Percentiles rank a stretch among this genome's conserved stretches.
These are phyloP conservation scores for Corydoras maculifer DNA, from an alignment of 2,113 vertebrate species.

Conservation along the genomic window DNA sequence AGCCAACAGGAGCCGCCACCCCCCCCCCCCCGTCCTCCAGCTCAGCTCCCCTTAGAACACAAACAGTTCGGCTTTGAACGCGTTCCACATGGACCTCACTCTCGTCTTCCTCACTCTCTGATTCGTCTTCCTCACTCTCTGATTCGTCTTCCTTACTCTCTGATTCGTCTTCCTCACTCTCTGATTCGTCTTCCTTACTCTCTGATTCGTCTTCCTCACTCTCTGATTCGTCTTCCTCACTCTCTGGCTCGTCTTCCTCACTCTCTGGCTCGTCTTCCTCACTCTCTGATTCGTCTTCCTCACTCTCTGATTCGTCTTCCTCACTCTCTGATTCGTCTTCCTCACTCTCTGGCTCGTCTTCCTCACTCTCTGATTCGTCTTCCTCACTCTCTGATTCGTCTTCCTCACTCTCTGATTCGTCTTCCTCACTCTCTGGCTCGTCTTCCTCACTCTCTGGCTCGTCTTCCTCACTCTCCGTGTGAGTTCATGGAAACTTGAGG, in stretches of 20 bases:
- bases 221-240: too few species aligned
- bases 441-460: constrained; percentile 1
- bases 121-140: background rate
- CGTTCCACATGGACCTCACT: too few species aligned
- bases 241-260: background rate
- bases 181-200: background rate
- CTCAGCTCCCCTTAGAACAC: background rate
- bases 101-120: background rate
- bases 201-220: background rate
- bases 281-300: background rate
- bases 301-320: background rate
- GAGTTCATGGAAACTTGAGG: constrained; percentile 28
- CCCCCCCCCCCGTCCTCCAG: constrained; percentile 34
- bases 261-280: background rate
- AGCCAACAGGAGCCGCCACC: constrained; percentile 39
- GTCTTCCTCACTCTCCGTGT: background rate
- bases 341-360: too few species aligned
- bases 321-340: constrained; percentile 1
- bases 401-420: background rate
- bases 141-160: background rate
- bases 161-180: background rate
- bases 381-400: background rate
- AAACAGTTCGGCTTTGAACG: background rate
- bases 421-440: background rate
- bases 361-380: too few species aligned